These are phyloP conservation scores for Paramormyrops kingsleyae DNA, from an alignment of 2,113 vertebrate genomes.

Conservation along the genomic window DNA sequence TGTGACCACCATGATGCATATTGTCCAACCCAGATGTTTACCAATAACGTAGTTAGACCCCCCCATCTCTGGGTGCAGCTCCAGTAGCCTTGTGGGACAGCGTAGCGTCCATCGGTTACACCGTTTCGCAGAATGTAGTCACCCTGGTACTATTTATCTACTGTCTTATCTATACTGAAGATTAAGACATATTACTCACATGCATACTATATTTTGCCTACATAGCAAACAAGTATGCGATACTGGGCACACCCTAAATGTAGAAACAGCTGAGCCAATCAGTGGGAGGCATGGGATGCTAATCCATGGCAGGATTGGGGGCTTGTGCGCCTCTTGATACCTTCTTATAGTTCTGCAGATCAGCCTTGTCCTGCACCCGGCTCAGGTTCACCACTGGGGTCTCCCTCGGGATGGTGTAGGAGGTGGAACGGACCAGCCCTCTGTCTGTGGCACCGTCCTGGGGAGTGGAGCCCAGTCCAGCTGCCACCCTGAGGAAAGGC, in stretches of 20 bases:
- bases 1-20: not conserved
- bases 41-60: not conserved
- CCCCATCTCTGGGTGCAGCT: not conserved
- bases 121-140: not conserved
- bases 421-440: slow-evolving; percentile 59
- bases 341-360: slow-evolving; percentile 76
- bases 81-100: not conserved
- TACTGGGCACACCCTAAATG: not conserved
- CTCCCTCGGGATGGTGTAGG: slow-evolving; percentile 67
- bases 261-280: not conserved
- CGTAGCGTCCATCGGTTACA: not conserved
- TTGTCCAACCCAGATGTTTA: not conserved
- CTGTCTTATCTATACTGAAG: not conserved
- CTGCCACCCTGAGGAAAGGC: slow-evolving; percentile 60
- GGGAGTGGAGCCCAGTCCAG: slow-evolving; percentile 32
- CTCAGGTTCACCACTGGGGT: slow-evolving; percentile 69
- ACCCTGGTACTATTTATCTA: not conserved
- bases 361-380: slow-evolving; percentile 65
- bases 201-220: not conserved
- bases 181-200: not conserved
- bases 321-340: slow-evolving; percentile 44
- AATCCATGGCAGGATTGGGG: not conserved
- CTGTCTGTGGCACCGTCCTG: slow-evolving; percentile 59
- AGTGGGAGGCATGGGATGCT: not conserved
- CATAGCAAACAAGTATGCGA: not conserved